Base-by-base conservation (phyloP, 2,797 vertebrate genomes). In the Thripadectes ignobilis region DNA sequence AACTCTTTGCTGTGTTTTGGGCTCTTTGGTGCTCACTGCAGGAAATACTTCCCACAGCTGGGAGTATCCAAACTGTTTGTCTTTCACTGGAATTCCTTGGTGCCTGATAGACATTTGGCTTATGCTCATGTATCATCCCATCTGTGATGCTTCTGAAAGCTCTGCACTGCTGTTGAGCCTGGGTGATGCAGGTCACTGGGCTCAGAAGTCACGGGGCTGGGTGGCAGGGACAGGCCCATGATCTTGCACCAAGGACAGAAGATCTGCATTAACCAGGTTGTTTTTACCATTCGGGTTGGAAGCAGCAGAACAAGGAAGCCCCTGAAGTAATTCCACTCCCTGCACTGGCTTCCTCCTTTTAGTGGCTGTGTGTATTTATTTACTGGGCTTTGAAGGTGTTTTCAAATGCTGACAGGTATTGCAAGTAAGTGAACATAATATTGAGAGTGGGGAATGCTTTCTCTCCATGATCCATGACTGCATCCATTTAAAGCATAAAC, bases 41-140 rank as follows among this genome's bases (percentile, higher is more conserved):
- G 39, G 54, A 88, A 58, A 22, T 6, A 8, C 4, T 52, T 93
- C 54, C 29, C 14, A 3, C 3, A 68, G 43, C 3, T 86, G 63
- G 14, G 69, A 55, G 9, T 26, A 18, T 41, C 68, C 66, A 36
- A 30, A 27, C 38, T 11, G 0, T 36, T 3, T 69, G 6, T 34
- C 51, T 63, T 81, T 52, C 27, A 20, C 4, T 30, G 46, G 39
- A 32, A 41, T 65, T 86, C 46, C 46, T 68, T 52, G 66, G 41
- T 75, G 32, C n/a, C 38, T 27, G 22, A 24, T n/a, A 17, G 52
- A 34, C 54, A 20, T 11, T 55, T 32, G 24, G 22, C 5, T 74
- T 58, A 17, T 62, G 21, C 63, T 24, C 15, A 10, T 0, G 0
- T 13, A 2, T 22, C 43, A 57, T 24, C 5, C 0, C 23, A 12